phyloP scores from a whole-genome alignment of 2,888 invertebrate genomes.

The Saturnia japonica region DNA sequence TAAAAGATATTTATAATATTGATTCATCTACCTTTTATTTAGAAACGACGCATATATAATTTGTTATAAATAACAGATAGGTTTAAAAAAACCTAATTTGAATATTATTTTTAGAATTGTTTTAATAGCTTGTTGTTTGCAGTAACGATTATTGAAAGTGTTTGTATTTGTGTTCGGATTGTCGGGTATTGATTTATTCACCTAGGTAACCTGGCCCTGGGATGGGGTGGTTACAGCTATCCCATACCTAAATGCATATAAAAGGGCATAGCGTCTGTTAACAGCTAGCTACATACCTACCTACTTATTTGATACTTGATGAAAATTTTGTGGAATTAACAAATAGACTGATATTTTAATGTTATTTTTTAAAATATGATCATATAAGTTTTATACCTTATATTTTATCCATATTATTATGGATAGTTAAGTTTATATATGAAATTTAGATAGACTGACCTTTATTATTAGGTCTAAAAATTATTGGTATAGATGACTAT shows the following conservation, averaged over 20 bases:
- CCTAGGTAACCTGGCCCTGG: conserved; percentile 8
- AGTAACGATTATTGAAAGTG: not conserved
- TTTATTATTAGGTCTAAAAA: not conserved
- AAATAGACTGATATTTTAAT: not conserved
- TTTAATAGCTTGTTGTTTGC: not conserved
- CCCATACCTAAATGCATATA: not conserved
- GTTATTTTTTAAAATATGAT: not conserved
- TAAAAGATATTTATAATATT: conserved; percentile 22
- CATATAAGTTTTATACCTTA: too few relatives aligned
- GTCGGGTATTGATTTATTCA: conserved; percentile 7
- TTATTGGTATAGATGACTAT: too few relatives aligned
- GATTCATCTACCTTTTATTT: conserved; percentile 22
- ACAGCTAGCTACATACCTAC: not conserved
- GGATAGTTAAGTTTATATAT: not conserved
- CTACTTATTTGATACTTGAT: not conserved
- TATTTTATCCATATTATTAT: too few relatives aligned
- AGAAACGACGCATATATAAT: conserved; percentile 7
- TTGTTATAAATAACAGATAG: not conserved
- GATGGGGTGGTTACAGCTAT: conserved; percentile 7
- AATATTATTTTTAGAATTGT: not conserved
- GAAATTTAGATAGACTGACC: not conserved
- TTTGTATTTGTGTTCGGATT: not conserved
- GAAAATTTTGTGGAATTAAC: not conserved
- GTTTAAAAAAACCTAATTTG: not conserved
- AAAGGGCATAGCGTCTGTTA: not conserved